Percentiles rank a stretch among this genome's conserved stretches.
Evolutionary conservation across 2,797 vertebrate genomes (phyloP).

Genomic region (Vultur gryphus): DNA sequence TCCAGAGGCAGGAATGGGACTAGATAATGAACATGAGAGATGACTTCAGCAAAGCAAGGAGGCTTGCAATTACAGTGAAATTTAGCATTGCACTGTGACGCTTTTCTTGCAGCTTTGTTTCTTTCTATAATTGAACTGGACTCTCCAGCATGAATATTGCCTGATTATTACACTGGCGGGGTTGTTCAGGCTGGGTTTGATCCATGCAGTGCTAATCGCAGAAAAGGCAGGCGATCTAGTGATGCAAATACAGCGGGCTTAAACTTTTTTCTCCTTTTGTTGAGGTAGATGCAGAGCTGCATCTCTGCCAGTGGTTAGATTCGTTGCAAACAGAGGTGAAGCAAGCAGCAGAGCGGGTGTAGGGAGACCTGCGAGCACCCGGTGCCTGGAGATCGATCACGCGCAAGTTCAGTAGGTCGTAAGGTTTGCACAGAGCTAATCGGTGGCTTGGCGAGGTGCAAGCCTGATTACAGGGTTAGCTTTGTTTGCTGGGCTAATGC

Average conservation of each 20-base stretch:
- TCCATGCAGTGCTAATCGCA: background rate
- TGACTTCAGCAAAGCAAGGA: background rate
- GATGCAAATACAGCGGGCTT: background rate
- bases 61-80: background rate
- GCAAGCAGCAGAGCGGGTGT: accelerated
- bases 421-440: background rate
- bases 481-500: background rate
- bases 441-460: background rate
- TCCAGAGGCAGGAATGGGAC: background rate
- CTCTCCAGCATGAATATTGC: background rate
- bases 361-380: background rate
- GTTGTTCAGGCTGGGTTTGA: background rate
- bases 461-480: no score
- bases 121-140: background rate
- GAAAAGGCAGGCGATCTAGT: background rate
- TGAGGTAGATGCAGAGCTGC: background rate
- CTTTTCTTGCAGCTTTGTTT: background rate
- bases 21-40: background rate
- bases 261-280: background rate
- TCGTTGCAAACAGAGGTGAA: background rate
- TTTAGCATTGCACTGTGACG: background rate
- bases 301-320: background rate
- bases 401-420: background rate
- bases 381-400: accelerated
- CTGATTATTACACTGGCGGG: background rate